Percentiles rank a stretch among this genome's conserved stretches.
These are phyloP conservation scores for Epistrophella euchroma DNA, from an alignment of 2,888 invertebrate species.

Conservation along the genomic window DNA sequence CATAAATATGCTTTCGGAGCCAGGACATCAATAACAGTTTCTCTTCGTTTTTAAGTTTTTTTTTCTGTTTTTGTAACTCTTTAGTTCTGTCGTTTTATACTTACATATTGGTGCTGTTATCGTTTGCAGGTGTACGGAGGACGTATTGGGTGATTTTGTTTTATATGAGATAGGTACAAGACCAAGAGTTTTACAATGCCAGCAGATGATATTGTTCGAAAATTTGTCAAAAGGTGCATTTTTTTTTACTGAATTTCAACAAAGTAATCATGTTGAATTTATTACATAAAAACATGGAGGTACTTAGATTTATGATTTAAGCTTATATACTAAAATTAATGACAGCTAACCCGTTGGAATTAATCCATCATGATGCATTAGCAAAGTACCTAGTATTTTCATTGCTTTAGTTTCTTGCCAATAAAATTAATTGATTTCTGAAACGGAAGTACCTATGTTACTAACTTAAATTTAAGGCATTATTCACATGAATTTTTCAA, in stretches of 20 bases:
- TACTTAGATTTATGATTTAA: not conserved
- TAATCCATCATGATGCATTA: not conserved
- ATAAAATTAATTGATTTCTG: not conserved
- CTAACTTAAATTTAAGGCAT: not conserved
- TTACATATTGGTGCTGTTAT: slow-evolving; percentile 49
- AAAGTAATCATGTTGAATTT: slow-evolving; percentile 23
- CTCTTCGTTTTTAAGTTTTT: slow-evolving; percentile 20
- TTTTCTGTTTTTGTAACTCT: slow-evolving; percentile 10
- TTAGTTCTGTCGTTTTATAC: slow-evolving; percentile 39
- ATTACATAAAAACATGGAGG: not conserved
- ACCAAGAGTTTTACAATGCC: not conserved
- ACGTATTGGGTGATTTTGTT: slow-evolving; percentile 13
- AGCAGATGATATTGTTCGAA: slow-evolving; percentile 40
- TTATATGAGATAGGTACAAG: slow-evolving; percentile 1
- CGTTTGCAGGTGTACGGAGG: slow-evolving; percentile 60
- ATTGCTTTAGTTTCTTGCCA: not conserved
- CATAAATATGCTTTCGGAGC: slow-evolving; percentile 71
- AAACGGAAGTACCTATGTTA: not conserved
- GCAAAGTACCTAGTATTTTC: not conserved
- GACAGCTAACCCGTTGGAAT: not conserved
- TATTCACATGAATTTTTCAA: not conserved
- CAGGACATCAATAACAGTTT: slow-evolving; percentile 73
- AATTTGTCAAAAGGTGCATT: slow-evolving; percentile 51
- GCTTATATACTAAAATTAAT: not conserved
- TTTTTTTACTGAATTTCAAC: slow-evolving; percentile 36